Base-by-base conservation (phyloP, 2,888 invertebrate species). In the Cataglyphis albicans region DNA sequence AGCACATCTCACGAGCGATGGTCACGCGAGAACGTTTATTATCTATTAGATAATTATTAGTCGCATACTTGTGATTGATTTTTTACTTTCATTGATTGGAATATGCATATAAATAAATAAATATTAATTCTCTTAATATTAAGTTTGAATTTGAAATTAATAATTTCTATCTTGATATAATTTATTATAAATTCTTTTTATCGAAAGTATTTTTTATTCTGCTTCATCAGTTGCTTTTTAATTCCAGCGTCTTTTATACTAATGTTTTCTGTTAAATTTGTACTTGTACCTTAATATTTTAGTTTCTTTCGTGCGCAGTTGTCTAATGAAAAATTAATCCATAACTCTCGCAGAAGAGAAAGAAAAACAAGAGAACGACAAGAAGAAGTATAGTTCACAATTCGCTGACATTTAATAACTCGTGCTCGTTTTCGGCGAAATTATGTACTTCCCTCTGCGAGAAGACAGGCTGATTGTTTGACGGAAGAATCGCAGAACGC, bases 21-120 rank as follows among this genome's bases (percentile, higher is more conserved):
- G 61, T 75, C 81, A 86, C 85, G 76, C 85, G 88, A 84, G 87
- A 88, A 87, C 84, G 86, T 85, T 83, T 57, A 81, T 63, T 52
- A 67, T 72, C 57, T 32, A 70, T 78, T 44, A 18, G n/a, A 52
- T 52, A 72, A n/a, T 12, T 44, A 72, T 25, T 29, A 55, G 10
- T 72, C 18, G 44, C 32, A 32, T 21, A n/a, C 4, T 57, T 52
- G 21, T 6, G 29, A 29, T 32, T 10, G 21, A 35, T 57, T 68
- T 76, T 57, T 32, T 21, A 41, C 21, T 76, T 41, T 29, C 21
- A n/a, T 68, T 10, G 7, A 29, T 3, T 10, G 38, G 15, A 4
- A 7, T 21, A 57, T 52, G 29, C 9, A 68, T 48, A 41, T 15
- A 55, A 25, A 25, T 25, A 25, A 25, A 15, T 25, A 12, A 57